Conservation (phyloP, 2,888 invertebrate species). For the Venusia cambrica region DNA sequence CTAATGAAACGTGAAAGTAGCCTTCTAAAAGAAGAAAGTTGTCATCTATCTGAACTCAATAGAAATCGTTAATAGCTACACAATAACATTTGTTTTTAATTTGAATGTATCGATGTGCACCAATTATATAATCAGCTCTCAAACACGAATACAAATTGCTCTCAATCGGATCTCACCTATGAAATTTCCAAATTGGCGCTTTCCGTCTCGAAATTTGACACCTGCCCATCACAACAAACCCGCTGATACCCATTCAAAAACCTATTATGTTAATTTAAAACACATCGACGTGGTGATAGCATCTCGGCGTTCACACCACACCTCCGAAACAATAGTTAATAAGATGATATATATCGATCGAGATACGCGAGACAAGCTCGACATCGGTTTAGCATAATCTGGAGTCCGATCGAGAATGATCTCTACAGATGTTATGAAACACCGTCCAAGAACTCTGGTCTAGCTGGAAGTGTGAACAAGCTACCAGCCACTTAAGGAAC, state of each 20-base stretch:
- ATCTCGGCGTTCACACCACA: slow-evolving; percentile 77
- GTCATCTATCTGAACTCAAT: too few species aligned
- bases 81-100: too few species aligned
- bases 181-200: slow-evolving; percentile 9
- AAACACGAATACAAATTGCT: slow-evolving; percentile 14
- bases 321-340: slow-evolving; percentile 81
- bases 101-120: too few species aligned
- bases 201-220: slow-evolving; percentile 20
- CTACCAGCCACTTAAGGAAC: too few species aligned
- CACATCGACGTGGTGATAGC: slow-evolving; percentile 72
- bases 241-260: slow-evolving; percentile 77
- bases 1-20: too few species aligned
- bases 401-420: slow-evolving; percentile 62
- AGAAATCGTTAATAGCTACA: too few species aligned
- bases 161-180: slow-evolving; percentile 1
- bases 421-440: slow-evolving; percentile 64
- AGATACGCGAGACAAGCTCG: slow-evolving; percentile 72
- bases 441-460: too few species aligned
- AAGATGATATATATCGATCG: slow-evolving; percentile 80
- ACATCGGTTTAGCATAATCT: slow-evolving; percentile 81
- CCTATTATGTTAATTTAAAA: slow-evolving; percentile 82
- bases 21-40: too few species aligned
- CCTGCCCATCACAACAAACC: slow-evolving; percentile 58
- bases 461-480: too few species aligned
- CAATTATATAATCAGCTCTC: too few species aligned